Base-by-base conservation (phyloP, 2,888 invertebrate genomes). In the Drosophila dives region DNA sequence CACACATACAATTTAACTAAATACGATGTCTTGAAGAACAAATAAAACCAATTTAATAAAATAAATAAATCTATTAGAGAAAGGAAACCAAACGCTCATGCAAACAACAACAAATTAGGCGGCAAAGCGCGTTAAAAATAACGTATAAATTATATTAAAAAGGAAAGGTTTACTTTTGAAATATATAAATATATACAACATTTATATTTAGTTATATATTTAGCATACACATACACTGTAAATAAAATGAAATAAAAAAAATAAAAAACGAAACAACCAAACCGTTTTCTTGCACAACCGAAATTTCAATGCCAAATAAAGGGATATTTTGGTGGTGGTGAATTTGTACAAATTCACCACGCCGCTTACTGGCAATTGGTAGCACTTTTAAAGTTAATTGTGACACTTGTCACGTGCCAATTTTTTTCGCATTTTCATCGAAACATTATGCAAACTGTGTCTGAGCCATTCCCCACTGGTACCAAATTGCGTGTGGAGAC, bases 191-290 rank as follows among this genome's bases (percentile, higher is more conserved):
- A 82, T 72, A 85, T 82, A 81, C 81, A 89, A 90, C 83, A 90
- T 88, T 88, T 91, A 91, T 91, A 88, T 90, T 88, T 91, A 91
- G 86, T 88, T 81, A 91, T 91, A 90, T 88, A 90, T 85, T 77
- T 77, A 77, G 79, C 77, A 77, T 91, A 84, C 79, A 89, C 84
- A 81, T 87, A 89, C 80, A 91, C 82, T 91, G 91, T 91, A 91
- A 91, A 91, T 91, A 91, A 91, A 91, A 87, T 82, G 84, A 81
- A 82, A 83, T 85, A 87, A 89, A 86, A 81, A 79, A 65, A 56
- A 55, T 49, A 51, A 68, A 63, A 66, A 53, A 66, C 45, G 51
- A 12, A 55, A 36, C 17, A 38, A 1, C 8, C 17, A 0, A 17
- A 17, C 6, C 7, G 51, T 33, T 20, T 51, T 50, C 6, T 32